phyloP scores from a whole-genome alignment of 2,888 invertebrate genomes.

The Hirtodrosophila trivittata region DNA sequence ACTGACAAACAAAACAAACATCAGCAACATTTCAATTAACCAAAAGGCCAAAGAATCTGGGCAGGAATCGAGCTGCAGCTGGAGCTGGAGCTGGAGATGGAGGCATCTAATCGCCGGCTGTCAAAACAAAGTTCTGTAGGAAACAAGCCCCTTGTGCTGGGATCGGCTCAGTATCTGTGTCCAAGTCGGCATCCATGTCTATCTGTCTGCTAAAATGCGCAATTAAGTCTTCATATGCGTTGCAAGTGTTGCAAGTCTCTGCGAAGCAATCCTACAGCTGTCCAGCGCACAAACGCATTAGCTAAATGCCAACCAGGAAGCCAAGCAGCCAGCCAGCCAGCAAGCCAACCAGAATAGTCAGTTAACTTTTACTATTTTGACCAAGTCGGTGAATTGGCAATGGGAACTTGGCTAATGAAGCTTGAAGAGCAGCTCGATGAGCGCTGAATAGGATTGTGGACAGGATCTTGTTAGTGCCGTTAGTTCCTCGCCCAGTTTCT shows the following conservation, averaged over 20 bases:
- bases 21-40: constrained; percentile 72
- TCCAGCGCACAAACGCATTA: constrained; percentile 49
- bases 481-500: constrained; percentile 46
- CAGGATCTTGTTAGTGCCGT: constrained; percentile 72
- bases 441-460: constrained; percentile 39
- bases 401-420: constrained; percentile 67
- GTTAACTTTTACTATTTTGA: constrained; percentile 29
- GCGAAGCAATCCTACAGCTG: no score
- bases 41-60: constrained; percentile 26
- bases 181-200: background rate
- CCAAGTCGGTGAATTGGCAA: constrained; percentile 1
- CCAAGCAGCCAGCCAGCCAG: constrained; percentile 18
- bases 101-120: constrained; percentile 66
- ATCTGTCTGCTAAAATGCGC: constrained; percentile 66
- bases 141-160: constrained; percentile 4
- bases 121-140: constrained; percentile 60
- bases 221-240: constrained; percentile 75
- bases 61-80: constrained; percentile 1
- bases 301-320: constrained; percentile 55
- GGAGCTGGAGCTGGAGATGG: background rate
- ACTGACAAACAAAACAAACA: constrained; percentile 1
- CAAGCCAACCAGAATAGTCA: constrained; percentile 11
- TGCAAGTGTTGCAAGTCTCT: no score
- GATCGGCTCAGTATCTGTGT: constrained; percentile 14
- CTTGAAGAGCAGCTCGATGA: constrained; percentile 53